phyloP scores from a whole-genome alignment of 2,888 invertebrate genomes.

The Beris morrisii region DNA sequence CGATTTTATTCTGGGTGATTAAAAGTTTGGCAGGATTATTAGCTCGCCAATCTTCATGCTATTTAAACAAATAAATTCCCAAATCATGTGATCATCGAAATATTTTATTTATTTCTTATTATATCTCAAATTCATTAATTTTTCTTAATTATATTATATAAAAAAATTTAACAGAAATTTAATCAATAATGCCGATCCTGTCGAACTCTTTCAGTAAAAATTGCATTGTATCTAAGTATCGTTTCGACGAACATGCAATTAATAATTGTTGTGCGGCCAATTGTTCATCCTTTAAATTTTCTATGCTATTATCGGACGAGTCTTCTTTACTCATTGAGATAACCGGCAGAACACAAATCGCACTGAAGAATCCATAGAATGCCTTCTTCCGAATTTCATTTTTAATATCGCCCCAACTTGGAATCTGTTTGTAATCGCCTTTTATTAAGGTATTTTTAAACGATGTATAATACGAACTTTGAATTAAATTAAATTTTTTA shows the following conservation, averaged over 20 bases:
- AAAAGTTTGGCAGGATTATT: no score
- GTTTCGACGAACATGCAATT: not conserved
- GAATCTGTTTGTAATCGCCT: slow-evolving; percentile 33
- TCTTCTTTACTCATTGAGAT: slow-evolving; percentile 53
- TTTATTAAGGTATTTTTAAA: not conserved
- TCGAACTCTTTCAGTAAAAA: slow-evolving; percentile 1
- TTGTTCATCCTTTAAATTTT: slow-evolving; percentile 46
- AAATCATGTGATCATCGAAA: no score
- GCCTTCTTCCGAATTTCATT: slow-evolving; percentile 48
- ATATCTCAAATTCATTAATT: no score
- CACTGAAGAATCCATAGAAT: slow-evolving; percentile 52
- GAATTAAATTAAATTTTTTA: not conserved
- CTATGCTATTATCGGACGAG: slow-evolving; percentile 51
- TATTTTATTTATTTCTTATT: no score
- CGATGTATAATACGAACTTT: not conserved
- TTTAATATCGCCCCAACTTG: slow-evolving; percentile 47
- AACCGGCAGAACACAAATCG: slow-evolving; percentile 52
- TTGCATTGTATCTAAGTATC: not conserved
- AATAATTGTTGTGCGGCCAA: not conserved
- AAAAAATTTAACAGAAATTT: not conserved
- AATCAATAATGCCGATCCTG: not conserved
- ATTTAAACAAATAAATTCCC: no score
- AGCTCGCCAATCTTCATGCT: no score
- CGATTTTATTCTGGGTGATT: no score
- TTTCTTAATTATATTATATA: no score